phyloP scores from a whole-genome alignment of 2,113 vertebrate genomes.

The Ailuropoda melanoleuca region DNA sequence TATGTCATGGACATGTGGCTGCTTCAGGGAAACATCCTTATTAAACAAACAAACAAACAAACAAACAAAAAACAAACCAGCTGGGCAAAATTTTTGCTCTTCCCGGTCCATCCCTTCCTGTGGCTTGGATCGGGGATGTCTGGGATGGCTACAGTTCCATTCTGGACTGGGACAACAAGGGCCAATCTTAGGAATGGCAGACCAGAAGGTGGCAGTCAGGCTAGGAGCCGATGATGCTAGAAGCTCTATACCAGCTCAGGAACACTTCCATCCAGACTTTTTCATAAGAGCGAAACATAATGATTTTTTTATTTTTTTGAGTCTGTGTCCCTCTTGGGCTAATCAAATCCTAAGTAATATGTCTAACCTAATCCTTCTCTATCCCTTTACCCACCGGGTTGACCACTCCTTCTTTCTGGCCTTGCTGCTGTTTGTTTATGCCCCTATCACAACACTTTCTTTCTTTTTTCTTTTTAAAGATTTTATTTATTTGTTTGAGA shows the following conservation, averaged over 20 bases:
- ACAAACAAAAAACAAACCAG: background rate
- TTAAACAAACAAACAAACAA: background rate
- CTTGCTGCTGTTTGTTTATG: background rate
- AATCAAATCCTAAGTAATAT: background rate
- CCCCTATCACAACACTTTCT: background rate
- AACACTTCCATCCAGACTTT: background rate
- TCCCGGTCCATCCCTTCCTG: background rate
- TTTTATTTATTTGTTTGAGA: background rate
- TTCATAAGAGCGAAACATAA: background rate
- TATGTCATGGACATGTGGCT: background rate
- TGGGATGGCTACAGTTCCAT: background rate
- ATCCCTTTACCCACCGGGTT: background rate
- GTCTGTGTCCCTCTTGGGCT: background rate
- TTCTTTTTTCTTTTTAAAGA: no score
- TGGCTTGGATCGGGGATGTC: background rate
- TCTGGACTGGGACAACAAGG: background rate
- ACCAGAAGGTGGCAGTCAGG: background rate
- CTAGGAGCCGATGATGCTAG: background rate
- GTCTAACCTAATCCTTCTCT: background rate
- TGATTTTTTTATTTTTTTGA: background rate
- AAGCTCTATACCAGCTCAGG: background rate
- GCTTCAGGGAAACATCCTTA: background rate
- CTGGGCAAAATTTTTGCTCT: background rate
- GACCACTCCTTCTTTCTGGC: background rate
- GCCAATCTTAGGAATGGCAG: background rate